Evolutionary conservation across 2,113 vertebrate genomes (phyloP).

Genomic region (Orientallactaga bullata): DNA sequence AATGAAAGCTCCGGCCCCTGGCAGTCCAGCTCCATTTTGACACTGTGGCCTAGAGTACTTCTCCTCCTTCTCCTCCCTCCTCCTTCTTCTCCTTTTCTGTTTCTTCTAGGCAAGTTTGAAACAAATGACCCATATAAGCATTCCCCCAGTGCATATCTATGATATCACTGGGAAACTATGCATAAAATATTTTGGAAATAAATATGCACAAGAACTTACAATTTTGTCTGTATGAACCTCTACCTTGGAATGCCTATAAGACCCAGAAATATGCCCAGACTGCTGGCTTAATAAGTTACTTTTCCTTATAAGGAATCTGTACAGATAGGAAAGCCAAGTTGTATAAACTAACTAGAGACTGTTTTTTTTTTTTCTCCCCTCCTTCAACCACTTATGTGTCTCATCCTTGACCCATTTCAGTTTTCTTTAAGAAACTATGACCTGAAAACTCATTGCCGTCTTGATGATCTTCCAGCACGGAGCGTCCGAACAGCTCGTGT

Average conservation of each 20-base stretch:
- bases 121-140: slow-evolving; percentile 91
- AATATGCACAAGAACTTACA: slow-evolving; percentile 92
- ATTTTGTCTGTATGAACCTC: slow-evolving; percentile 89
- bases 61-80: too few species aligned
- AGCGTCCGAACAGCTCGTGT: slow-evolving; percentile 77
- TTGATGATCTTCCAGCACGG: slow-evolving; percentile 84
- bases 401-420: slow-evolving; percentile 90
- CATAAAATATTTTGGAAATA: slow-evolving; percentile 95
- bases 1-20: slow-evolving; percentile 53
- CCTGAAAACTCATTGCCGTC: slow-evolving; percentile 88
- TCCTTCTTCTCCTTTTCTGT: not conserved
- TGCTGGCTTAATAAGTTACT: slow-evolving; percentile 86
- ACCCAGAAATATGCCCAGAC: slow-evolving; percentile 88
- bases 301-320: slow-evolving; percentile 91
- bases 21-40: slow-evolving; percentile 74
- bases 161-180: slow-evolving; percentile 97
- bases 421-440: slow-evolving; percentile 88
- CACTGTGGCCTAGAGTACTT: slow-evolving; percentile 74
- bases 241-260: slow-evolving; percentile 92
- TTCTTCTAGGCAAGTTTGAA: slow-evolving; percentile 89
- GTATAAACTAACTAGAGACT: slow-evolving; percentile 88
- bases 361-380: slow-evolving; percentile 38
- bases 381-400: slow-evolving; percentile 85
- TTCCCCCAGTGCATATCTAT: slow-evolving; percentile 85
- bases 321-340: slow-evolving; percentile 87